Base-by-base conservation (phyloP, 2,888 invertebrate genomes). In the Dione juno region DNA sequence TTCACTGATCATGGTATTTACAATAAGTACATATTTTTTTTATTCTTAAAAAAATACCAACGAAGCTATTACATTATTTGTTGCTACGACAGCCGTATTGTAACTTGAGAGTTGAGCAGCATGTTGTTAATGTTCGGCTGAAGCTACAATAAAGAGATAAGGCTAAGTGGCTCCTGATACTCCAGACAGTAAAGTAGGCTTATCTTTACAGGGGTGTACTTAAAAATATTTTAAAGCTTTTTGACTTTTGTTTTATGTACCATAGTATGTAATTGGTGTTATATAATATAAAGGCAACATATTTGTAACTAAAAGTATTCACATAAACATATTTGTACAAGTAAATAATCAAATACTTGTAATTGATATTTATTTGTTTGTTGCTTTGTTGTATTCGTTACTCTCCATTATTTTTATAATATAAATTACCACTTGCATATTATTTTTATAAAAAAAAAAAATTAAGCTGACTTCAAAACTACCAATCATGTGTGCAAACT, bases 131-230 rank as follows among this genome's bases (percentile, higher is more conserved):
- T 85, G 87, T 79, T 83, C 77, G 82, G 37, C 58, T 67, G 80
- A 81, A 77, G 77, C 77, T 82, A 83, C 86, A 84, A 80, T 89
- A 88, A 88, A 89, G 64, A 89, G 88, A 87, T 89, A 89, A 87
- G 83, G 81, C 80, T 74, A 69, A 79, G 78, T 80, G 79, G 81
- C 80, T 79, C 78, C 80, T 82, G 81, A 81, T 81, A 81, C 81
- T 80, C 80, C 78, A 81, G 84, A 86, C 88, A 86, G 87, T 89
- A 89, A 89, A 89, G 86, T 82, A 78, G 82, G 85, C 86, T 89
- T 89, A 89, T 88, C 86, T 84, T 80, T 79, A 81, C 48, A 82
- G 83, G 80, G 80, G 80, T 78, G 81, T 76, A 75, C 66, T 74
- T 70, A 74, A 72, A 74, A 73, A 72, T 75, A 73, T 74, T 73